phyloP scores from a whole-genome alignment of 2,113 vertebrate species.

The Pseudopodoces humilis region DNA sequence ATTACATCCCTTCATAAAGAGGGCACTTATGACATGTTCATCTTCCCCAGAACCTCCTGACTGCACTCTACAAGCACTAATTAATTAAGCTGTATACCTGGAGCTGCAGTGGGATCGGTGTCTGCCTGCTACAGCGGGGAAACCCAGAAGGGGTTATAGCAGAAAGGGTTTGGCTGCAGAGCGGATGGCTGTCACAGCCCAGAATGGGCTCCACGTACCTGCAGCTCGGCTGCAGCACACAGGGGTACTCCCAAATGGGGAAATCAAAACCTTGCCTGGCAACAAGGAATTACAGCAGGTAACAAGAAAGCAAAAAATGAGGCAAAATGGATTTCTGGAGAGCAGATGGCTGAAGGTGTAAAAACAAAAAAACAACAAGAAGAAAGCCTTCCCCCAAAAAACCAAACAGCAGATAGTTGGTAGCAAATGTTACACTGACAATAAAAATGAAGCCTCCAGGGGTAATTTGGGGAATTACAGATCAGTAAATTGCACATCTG shows the following conservation, averaged over 20 bases:
- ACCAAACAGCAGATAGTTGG: conserved; percentile 17
- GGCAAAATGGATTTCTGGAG: not conserved
- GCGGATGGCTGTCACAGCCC: not conserved
- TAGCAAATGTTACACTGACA: conserved; percentile 53
- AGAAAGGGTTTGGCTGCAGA: not conserved
- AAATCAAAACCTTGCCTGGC: not conserved
- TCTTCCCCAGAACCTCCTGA: conserved; percentile 24
- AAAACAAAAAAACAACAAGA: conserved; percentile 5
- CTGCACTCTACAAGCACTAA: conserved; percentile 20
- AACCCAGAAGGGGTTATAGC: not conserved
- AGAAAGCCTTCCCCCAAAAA: not conserved
- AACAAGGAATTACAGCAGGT: conserved; percentile 13
- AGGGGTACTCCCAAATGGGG: not conserved
- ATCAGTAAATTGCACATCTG: conserved; percentile 66
- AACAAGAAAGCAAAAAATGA: conserved; percentile 18
- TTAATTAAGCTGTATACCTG: conserved; percentile 46
- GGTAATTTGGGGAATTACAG: conserved; percentile 68
- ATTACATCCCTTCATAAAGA: not conserved
- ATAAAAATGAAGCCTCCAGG: conserved; percentile 59
- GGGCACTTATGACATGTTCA: not conserved
- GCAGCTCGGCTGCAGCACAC: not conserved
- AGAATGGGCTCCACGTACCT: not conserved
- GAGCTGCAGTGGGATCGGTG: not conserved
- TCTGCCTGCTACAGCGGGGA: not conserved
- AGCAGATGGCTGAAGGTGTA: conserved; percentile 54